A percentile compares a stretch with the other conserved stretches of the same genome.
Evolutionary conservation across 2,113 vertebrate species (phyloP).

Genomic region (Corapipo altera): DNA sequence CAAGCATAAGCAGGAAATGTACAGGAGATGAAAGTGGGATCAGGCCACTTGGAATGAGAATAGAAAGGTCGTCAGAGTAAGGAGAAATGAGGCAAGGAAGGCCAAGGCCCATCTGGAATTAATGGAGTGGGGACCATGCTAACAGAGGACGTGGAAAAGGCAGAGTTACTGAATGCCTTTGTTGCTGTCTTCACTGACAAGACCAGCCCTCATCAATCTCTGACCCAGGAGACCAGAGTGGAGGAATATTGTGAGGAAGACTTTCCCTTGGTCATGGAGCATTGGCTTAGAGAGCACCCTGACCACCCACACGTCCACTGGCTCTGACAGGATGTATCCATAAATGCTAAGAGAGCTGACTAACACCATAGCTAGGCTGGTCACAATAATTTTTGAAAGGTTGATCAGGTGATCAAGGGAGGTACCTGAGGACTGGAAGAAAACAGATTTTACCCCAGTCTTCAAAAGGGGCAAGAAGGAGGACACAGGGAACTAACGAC

Average conservation of each 20-base stretch:
- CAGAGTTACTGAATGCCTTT: not conserved
- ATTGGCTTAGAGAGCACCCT: not conserved
- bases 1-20: not conserved
- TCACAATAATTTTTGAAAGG: not conserved
- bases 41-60: not conserved
- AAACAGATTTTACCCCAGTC: not conserved
- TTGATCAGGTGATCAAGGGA: not conserved
- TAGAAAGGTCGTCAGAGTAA: not conserved
- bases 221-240: not conserved
- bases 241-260: not conserved
- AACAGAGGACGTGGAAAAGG: not conserved
- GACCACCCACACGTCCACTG: not conserved
- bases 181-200: not conserved
- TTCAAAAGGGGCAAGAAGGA: not conserved
- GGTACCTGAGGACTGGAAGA: not conserved
- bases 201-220: not conserved
- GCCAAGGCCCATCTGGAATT: not conserved
- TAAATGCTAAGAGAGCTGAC: not conserved
- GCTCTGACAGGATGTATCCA: not conserved
- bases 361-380: not conserved
- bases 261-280: not conserved
- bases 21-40: not conserved
- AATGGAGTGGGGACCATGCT: not conserved
- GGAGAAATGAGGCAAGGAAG: not conserved
- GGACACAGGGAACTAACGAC: not conserved